Conservation (phyloP, 2,888 invertebrate species). For the Agelastica alni region DNA sequence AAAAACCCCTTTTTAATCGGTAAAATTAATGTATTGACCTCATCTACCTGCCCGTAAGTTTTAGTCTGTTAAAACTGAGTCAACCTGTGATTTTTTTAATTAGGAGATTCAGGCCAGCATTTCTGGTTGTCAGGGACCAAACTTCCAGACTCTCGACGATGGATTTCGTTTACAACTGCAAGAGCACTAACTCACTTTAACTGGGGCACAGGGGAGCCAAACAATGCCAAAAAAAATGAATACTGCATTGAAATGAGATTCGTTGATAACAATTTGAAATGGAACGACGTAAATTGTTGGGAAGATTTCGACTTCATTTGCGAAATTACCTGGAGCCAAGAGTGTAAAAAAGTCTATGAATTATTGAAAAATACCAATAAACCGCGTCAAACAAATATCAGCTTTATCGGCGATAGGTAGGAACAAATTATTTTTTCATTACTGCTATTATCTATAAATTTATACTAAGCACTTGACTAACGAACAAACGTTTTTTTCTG, state of each 20-base stretch:
- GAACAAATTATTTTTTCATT: too few relatives aligned
- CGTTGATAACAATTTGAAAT: not conserved
- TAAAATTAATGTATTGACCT: too few relatives aligned
- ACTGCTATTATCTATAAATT: too few relatives aligned
- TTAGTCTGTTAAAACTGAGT: too few relatives aligned
- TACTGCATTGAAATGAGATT: slow-evolving; percentile 13
- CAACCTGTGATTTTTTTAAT: too few relatives aligned
- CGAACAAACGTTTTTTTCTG: too few relatives aligned
- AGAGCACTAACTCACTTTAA: slow-evolving; percentile 1
- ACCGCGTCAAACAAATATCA: too few relatives aligned
- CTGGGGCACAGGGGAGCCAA: slow-evolving; percentile 10
- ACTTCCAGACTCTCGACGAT: not conserved
- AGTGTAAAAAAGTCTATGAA: not conserved
- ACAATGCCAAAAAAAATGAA: slow-evolving; percentile 5
- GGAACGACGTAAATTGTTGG: slow-evolving; percentile 14
- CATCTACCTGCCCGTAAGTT: too few relatives aligned
- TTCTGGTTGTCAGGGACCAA: slow-evolving; percentile 16
- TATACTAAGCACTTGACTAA: too few relatives aligned
- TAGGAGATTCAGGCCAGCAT: not conserved
- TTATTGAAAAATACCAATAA: not conserved
- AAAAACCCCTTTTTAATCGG: too few relatives aligned
- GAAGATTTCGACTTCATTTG: slow-evolving; percentile 6
- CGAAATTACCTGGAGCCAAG: not conserved
- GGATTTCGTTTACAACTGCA: slow-evolving; percentile 17
- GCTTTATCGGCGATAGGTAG: too few relatives aligned